These are phyloP conservation scores for Gobionotothen gibberifrons DNA, from an alignment of 2,797 vertebrate species.

Conservation along the genomic window DNA sequence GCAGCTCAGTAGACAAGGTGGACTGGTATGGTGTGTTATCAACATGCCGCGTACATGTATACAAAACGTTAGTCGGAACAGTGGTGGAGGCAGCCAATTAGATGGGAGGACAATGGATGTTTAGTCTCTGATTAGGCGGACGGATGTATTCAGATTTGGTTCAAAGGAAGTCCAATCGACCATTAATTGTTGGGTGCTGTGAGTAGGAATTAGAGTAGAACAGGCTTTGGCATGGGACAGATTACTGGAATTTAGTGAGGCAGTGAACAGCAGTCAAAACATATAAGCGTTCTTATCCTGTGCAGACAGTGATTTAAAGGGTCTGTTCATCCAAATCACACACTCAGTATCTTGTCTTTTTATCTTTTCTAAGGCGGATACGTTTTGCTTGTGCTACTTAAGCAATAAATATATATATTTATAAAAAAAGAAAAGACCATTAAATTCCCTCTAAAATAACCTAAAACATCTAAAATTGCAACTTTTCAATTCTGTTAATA, in stretches of 20 bases:
- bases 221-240: not conserved
- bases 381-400: not conserved
- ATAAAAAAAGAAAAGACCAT: not conserved
- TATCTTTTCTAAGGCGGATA: not conserved
- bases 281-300: not conserved
- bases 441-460: not conserved
- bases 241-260: not conserved
- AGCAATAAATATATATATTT: not conserved
- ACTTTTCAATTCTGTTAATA: not conserved
- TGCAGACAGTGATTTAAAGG: not conserved
- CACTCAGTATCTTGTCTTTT: not conserved
- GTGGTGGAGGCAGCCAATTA: conserved; percentile 61
- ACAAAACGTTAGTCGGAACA: conserved; percentile 58
- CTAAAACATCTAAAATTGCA: not conserved
- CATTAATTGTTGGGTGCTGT: conserved; percentile 10
- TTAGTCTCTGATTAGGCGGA: conserved; percentile 56
- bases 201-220: conserved; percentile 2
- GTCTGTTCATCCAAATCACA: conserved; percentile 15
- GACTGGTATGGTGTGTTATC: conserved; percentile 48
- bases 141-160: conserved; percentile 48
- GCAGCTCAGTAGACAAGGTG: conserved; percentile 44
- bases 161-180: conserved; percentile 33
- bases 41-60: conserved; percentile 50
- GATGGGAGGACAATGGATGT: conserved; percentile 65
- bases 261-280: conserved; percentile 7